These are phyloP conservation scores for Drosophila histrio DNA, from an alignment of 2,888 invertebrate species.

Conservation along the genomic window DNA sequence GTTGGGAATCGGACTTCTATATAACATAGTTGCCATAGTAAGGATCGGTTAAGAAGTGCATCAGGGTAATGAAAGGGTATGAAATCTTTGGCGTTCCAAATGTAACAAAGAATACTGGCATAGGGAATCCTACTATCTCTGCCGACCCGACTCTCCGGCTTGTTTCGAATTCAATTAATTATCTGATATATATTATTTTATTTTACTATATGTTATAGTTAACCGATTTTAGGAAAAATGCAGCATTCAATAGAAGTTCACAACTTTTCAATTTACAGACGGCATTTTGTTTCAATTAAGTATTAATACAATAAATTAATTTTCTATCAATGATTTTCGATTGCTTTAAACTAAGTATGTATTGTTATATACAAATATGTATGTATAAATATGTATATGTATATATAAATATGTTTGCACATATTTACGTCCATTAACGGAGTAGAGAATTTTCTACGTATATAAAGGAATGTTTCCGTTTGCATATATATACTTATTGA, in stretches of 20 bases:
- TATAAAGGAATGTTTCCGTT: not conserved
- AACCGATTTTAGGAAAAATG: not conserved
- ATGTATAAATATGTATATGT: not conserved
- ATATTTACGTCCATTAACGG: not conserved
- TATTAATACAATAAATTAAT: not conserved
- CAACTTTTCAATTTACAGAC: not conserved
- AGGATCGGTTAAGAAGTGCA: too few relatives aligned
- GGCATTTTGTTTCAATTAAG: not conserved
- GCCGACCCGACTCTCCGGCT: too few relatives aligned
- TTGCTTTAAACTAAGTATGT: not conserved
- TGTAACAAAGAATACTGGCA: too few relatives aligned
- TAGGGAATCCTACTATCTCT: too few relatives aligned
- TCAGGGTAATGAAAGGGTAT: too few relatives aligned
- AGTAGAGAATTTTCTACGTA: not conserved
- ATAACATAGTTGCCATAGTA: too few relatives aligned
- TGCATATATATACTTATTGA: not conserved
- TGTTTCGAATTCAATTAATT: too few relatives aligned
- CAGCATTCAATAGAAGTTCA: not conserved
- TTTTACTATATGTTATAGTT: too few relatives aligned
- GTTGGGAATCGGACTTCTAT: too few relatives aligned
- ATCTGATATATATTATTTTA: too few relatives aligned
- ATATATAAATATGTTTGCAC: not conserved
- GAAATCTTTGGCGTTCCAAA: too few relatives aligned
- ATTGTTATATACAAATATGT: not conserved
- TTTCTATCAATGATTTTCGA: not conserved